Base-by-base conservation (phyloP, 2,888 invertebrate species). In the Megastigmus dorsalis region DNA sequence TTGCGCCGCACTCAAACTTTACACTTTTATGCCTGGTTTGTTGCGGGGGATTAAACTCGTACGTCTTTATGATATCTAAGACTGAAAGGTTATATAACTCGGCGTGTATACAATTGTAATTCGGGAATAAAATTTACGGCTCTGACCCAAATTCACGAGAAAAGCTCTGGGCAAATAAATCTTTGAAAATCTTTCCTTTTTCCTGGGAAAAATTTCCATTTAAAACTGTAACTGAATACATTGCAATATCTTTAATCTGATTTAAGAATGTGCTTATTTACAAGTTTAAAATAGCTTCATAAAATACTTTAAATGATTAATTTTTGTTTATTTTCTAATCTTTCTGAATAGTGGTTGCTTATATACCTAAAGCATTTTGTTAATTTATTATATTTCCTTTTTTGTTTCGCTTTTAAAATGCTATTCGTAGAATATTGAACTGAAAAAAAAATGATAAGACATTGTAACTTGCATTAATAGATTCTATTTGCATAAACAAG, bases 71-170 rank as follows among this genome's bases (percentile, higher is more conserved):
- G 69, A 60, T 75, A 70, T 60, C 59, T 60, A 43, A 48, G 52
- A 60, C 20, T 15, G 60, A 59, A 18, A 20, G 33, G 48, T 75
- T 70, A 70, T 66, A 62, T 70, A 75, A 70, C 52, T 50, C 28
- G 15, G 52, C 13, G 26, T 55, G 48, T 26, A 50, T 68, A 60
- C 68, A 59, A 65, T 66, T 59, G 72, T 65, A 65, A 69, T 65
- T 69, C 65, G 54, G 65, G 60, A 65, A 41, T 36, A 20, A 72
- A 72, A 72, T 65, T 75, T 72, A 76, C 33, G 54, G 33, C 72
- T 73, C 26, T 69, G 72, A 60, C 76, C 76, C 26, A 13, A 57
- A 69, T 72, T 63, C 36, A 38, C 13, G 41, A n/a, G 41, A 30
- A 54, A 15, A 30, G 9, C 43, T 68, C 33, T 43, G 20, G 33